Percentiles rank a stretch among this genome's conserved stretches.
Evolutionary conservation across 2,113 vertebrate species (phyloP).

Genomic region (Cathartes aura): DNA sequence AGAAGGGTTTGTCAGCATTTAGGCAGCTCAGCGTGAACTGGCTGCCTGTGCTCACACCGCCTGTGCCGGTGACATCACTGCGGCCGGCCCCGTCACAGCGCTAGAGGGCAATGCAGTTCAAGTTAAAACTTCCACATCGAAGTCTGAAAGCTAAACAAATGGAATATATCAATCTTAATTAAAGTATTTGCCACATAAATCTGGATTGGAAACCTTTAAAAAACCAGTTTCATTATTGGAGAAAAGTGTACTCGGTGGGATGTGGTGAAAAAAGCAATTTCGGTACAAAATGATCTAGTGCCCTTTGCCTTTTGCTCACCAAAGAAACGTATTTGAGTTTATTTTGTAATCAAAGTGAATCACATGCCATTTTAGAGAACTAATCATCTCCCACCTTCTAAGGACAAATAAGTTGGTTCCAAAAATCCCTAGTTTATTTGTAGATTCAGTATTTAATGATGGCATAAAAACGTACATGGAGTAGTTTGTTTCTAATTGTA

Average conservation of each 20-base stretch:
- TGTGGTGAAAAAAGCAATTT: neutral
- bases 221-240: neutral
- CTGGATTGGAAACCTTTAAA: neutral
- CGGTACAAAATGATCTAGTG: neutral
- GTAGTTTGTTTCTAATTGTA: neutral
- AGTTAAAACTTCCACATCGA: neutral
- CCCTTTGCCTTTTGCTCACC: neutral
- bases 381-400: neutral
- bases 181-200: neutral
- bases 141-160: neutral
- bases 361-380: neutral
- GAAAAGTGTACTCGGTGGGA: neutral
- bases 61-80: slow-evolving; percentile 68
- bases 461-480: neutral
- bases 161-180: neutral
- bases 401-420: neutral
- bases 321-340: neutral
- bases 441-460: neutral
- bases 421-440: neutral
- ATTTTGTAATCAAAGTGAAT: neutral
- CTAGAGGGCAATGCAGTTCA: slow-evolving; percentile 75
- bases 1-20: slow-evolving; percentile 44
- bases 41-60: slow-evolving; percentile 3
- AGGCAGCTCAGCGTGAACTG: neutral
- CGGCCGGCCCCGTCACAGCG: slow-evolving; percentile 61